These are phyloP conservation scores for Mimumesa dahlbomi DNA, from an alignment of 2,888 invertebrate species.

Conservation along the genomic window DNA sequence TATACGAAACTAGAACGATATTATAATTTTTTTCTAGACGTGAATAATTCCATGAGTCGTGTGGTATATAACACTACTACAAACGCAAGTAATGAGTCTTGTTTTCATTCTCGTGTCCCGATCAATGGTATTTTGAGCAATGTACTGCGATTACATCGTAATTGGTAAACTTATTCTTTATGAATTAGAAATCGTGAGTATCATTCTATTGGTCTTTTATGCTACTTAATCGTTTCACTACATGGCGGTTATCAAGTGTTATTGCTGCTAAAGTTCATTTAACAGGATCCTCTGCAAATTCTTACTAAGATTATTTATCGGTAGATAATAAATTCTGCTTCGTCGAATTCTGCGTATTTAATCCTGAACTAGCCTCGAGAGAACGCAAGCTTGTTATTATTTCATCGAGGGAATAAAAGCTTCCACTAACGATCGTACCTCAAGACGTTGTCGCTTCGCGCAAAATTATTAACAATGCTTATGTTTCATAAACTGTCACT, in stretches of 20 bases:
- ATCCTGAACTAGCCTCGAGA: constrained; percentile 29
- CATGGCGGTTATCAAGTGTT: constrained; percentile 55
- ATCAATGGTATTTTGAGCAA: constrained; percentile 63
- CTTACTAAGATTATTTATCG: constrained; percentile 33
- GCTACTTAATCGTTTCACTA: constrained; percentile 60
- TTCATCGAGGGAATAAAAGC: constrained; percentile 45
- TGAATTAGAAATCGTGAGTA: constrained; percentile 62
- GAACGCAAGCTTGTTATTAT: constrained; percentile 42
- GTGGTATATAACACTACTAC: constrained; percentile 43
- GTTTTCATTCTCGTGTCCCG: constrained; percentile 12
- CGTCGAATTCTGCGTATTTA: constrained; percentile 8
- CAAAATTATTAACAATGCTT: constrained; percentile 11
- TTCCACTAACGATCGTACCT: constrained; percentile 37
- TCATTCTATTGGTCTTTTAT: constrained; percentile 64
- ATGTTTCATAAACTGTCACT: not conserved
- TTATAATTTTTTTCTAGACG: constrained; percentile 47
- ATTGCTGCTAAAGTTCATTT: constrained; percentile 62
- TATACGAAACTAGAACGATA: constrained; percentile 48
- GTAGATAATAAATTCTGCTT: constrained; percentile 36
- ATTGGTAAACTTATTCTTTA: constrained; percentile 59
- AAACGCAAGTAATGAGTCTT: constrained; percentile 46
- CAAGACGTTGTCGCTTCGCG: constrained; percentile 16
- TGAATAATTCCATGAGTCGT: constrained; percentile 45
- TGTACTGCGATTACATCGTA: constrained; percentile 51
- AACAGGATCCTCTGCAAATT: constrained; percentile 46